Evolutionary conservation across 2,797 vertebrate species (phyloP).

Genomic region (Hafferia zeledoni): DNA sequence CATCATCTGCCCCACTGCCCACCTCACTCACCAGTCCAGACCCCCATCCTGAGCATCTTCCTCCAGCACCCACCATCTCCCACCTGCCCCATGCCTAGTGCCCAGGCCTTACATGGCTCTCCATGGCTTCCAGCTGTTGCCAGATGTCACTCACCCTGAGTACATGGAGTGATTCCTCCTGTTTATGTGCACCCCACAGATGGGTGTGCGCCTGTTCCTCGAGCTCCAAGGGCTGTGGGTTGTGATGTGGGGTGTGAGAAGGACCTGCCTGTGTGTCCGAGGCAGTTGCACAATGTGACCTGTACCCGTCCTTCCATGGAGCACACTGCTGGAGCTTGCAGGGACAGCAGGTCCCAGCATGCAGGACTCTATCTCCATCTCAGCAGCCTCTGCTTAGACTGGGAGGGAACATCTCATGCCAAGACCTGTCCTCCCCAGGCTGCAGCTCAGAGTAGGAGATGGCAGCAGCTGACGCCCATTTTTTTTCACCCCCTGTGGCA

Average conservation of each 20-base stretch:
- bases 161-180: neutral
- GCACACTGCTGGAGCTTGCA: neutral
- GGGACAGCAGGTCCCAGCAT: conserved; percentile 28
- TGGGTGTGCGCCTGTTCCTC: neutral
- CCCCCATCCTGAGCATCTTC: neutral
- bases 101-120: fast-evolving
- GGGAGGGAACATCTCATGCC: conserved; percentile 34
- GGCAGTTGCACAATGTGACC: neutral
- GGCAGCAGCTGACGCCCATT: conserved; percentile 32
- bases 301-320: neutral
- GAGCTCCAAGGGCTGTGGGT: fast-evolving
- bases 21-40: neutral
- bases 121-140: neutral
- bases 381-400: conserved; percentile 8
- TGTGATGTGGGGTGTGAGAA: neutral
- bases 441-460: neutral
- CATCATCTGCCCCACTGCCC: neutral
- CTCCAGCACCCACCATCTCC: neutral
- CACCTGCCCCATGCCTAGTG: neutral
- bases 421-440: conserved; percentile 44
- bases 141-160: neutral
- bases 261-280: neutral
- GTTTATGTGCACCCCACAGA: fast-evolving
- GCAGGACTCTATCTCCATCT: conserved; percentile 2
- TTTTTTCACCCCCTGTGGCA: conserved; percentile 12